These are phyloP conservation scores for Nematolebias whitei DNA, from an alignment of 2,113 vertebrate genomes.

Conservation along the genomic window DNA sequence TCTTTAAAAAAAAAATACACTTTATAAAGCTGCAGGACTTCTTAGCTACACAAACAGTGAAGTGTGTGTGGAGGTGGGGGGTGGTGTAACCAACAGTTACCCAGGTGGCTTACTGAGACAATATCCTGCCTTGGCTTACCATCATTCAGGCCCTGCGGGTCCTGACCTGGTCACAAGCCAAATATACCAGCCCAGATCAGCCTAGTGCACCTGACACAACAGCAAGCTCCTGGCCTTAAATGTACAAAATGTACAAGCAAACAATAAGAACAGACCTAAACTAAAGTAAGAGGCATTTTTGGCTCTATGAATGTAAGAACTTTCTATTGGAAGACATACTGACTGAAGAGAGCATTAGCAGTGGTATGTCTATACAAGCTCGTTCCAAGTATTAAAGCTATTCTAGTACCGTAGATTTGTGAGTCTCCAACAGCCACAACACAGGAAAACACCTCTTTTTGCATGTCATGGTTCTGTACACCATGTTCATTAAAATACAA, in stretches of 20 bases:
- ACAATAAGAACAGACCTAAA: neutral
- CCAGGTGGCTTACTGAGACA: conserved; percentile 67
- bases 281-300: neutral
- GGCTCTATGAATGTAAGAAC: conserved; percentile 7
- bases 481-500: conserved; percentile 7
- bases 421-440: no score
- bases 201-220: conserved; percentile 41
- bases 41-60: conserved; percentile 48
- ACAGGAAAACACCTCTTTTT: neutral
- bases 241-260: conserved; percentile 19
- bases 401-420: conserved; percentile 2
- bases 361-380: conserved; percentile 33
- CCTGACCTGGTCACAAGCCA: conserved; percentile 48
- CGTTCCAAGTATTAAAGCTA: conserved; percentile 26
- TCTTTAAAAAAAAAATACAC: conserved; percentile 10
- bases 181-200: conserved; percentile 40
- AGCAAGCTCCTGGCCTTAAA: conserved; percentile 39
- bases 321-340: conserved; percentile 11
- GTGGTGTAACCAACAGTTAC: conserved; percentile 55
- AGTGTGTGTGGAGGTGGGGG: conserved; percentile 1
- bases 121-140: conserved; percentile 68
- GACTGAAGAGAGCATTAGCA: conserved; percentile 28
- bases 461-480: conserved; percentile 10
- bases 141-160: conserved; percentile 38
- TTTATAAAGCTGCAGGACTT: conserved; percentile 15